phyloP scores from a whole-genome alignment of 64 coral and sea anemone species.

The Actinia tenebrosa region DNA sequence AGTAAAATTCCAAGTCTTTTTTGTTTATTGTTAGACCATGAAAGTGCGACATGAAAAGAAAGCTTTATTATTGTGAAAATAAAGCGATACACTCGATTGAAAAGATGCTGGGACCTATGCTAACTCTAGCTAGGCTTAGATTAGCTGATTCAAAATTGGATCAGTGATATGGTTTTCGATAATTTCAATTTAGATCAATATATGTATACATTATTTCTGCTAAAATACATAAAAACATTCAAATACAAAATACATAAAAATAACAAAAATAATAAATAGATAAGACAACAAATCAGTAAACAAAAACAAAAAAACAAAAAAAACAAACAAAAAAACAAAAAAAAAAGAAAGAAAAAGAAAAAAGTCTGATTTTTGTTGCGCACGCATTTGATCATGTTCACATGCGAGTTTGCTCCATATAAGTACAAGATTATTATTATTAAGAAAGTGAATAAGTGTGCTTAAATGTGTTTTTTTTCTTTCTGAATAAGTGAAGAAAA shows the following conservation, averaged over 20 bases:
- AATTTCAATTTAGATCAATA: background rate
- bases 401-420: no score
- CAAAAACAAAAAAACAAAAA: no score
- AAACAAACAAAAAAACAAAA: no score
- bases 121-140: background rate
- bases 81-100: background rate
- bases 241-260: background rate
- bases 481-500: no score
- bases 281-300: no score
- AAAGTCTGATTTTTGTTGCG: no score
- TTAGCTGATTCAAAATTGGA: background rate
- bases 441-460: no score
- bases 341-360: no score
- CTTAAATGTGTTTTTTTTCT: no score
- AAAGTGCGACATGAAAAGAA: background rate
- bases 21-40: background rate
- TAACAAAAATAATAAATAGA: no score
- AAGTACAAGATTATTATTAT: no score
- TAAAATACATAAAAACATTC: background rate
- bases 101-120: background rate
- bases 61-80: background rate
- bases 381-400: no score
- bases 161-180: background rate
- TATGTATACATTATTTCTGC: background rate
- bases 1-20: background rate